Evolutionary conservation across 2,888 invertebrate species (phyloP), one percentile per base, ranked within the genome.

Genomic region (Rutpela maculata): DNA sequence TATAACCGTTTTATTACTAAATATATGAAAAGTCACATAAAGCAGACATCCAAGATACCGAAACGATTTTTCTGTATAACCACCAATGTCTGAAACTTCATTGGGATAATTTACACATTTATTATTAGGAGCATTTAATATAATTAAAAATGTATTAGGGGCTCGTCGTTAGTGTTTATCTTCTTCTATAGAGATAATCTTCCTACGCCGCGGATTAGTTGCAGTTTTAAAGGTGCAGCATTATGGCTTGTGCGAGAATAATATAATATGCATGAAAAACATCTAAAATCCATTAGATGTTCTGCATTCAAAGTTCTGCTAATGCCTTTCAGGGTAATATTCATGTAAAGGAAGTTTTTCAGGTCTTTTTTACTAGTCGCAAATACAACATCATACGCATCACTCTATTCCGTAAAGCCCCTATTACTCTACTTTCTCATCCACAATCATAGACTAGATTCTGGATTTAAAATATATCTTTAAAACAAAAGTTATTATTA

Each of bases 1-100:
- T 69, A 69, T 69, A 69, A 69, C 31, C n/a, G 35, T 59, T 69
- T 69, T 69, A 69, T 59, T 69, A 59, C 69, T n/a, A 55, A 67
- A 67, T 55, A 57, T 69, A 69, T 69, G 19, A 26, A 57, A 50
- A 11, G 17, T 35, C 50, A 19, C 69, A 69, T 69, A 69, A 69
- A 69, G 35, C 35, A 57, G 31, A 38, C 56, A 59, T 35, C 59
- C 26, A 26, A 35, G 65, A 69, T 57, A 69, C 59, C 38, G 59
- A 17, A 50, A 59, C 57, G 56, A 69, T 56, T 69, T 59, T 59
- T 69, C 31, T 69, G 59, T 69, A 69, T 35, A 35, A 18, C 57
- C 26, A 10, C 35, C 55, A 26, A n/a, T 55, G 5, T n/a, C 43
- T 18, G 55, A 19, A 12, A 22, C 17, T n/a, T 50, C 55, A 67